Evolutionary conservation across 2,888 invertebrate genomes (phyloP).

Genomic region (Rotaria sp.): DNA sequence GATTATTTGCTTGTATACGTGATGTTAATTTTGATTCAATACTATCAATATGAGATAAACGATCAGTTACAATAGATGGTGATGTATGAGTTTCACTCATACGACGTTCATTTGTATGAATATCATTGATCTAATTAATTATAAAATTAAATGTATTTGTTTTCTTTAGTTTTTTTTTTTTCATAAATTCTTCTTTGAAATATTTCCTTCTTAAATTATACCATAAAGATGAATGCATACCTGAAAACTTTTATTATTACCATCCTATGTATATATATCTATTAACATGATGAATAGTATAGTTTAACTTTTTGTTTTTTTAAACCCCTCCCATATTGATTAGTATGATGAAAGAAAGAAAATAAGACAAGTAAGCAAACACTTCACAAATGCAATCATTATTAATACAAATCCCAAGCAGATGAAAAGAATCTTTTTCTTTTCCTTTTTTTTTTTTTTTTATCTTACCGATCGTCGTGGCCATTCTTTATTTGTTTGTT

Average conservation of each 20-base stretch:
- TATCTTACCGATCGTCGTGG: neutral
- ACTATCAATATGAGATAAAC: neutral
- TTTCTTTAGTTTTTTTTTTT: neutral
- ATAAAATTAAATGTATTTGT: neutral
- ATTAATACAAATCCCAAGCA: no score
- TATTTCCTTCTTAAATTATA: neutral
- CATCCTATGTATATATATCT: no score
- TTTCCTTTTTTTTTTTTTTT: no score
- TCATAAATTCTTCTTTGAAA: neutral
- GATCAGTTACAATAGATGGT: neutral
- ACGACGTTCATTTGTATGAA: neutral
- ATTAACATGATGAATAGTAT: no score
- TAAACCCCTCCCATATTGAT: no score
- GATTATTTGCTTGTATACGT: constrained; percentile 7
- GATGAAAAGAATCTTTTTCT: no score
- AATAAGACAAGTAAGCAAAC: no score
- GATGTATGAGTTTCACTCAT: neutral
- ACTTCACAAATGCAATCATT: no score
- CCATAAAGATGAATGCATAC: no score
- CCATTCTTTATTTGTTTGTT: neutral
- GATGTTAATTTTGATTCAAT: neutral
- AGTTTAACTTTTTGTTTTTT: no score
- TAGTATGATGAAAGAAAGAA: no score
- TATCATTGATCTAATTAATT: constrained; percentile 13
- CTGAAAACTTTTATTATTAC: no score